Evolutionary conservation across 2,113 vertebrate species (phyloP), one percentile per base, ranked within the genome.

Genomic region (Chrysemys picta): DNA sequence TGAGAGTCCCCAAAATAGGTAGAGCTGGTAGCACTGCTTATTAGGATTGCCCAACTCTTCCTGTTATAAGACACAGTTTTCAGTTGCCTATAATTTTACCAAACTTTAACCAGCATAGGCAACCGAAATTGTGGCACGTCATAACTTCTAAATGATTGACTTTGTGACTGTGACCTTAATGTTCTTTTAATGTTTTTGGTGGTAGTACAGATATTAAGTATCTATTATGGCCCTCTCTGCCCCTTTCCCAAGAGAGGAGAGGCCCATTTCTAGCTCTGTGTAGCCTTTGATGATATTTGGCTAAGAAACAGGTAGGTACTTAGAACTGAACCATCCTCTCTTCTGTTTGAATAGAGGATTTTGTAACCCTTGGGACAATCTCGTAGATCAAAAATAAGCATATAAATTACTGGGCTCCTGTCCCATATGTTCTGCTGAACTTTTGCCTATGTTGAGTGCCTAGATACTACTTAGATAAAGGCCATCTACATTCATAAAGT

Each of bases 31-130:
- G 25, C 50, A 53, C 35, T 14, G 16, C 35, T 24, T 56, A 78
- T 6, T 42, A 35, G 62, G 3, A 16, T n/a, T n/a, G 31, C 6
- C 62, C 35, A n/a, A 8, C 35, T 69, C 62, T 24, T 42, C 75
- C 57, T 2, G 1, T 38, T 59, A 27, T 54, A 65, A 5, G 11
- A 21, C 54, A 89, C 94, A 50, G 42, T 29, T 85, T 42, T 21
- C 84, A 80, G 31, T 6, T 0, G 1, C 14, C 3, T 56, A 0
- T 17, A 4, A n/a, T 2, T 76, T 45, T 45, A 38, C 72, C 72
- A 45, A 42, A 11, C n/a, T 24, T 22, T 38, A 75, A 75, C 17
- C 38, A 27, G 13, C 11, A 31, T 29, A 62, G 31, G 31, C 31
- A 35, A n/a, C 16, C 8, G 4, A n/a, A 35, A 19, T 69, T n/a